These are phyloP conservation scores for Cyphotilapia sp. DNA, from an alignment of 2,113 vertebrate species.

Conservation along the genomic window DNA sequence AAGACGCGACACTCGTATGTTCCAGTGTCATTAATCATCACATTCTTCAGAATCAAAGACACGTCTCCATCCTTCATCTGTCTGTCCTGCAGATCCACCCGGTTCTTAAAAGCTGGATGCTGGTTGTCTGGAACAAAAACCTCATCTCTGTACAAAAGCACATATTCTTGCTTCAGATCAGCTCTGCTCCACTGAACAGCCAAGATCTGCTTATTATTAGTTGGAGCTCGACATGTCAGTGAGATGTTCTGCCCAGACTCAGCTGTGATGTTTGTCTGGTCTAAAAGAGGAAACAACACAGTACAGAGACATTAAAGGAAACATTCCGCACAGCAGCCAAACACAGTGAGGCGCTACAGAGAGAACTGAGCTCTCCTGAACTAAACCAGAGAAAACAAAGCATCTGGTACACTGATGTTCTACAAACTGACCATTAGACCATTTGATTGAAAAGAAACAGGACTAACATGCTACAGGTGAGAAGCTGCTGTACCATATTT, in stretches of 20 bases:
- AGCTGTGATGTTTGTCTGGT: not conserved
- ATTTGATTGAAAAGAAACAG: not conserved
- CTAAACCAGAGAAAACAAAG: not conserved
- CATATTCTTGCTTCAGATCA: not conserved
- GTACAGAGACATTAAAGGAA: not conserved
- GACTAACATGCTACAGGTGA: too few species aligned
- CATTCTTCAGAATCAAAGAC: not conserved
- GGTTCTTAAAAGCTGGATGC: not conserved
- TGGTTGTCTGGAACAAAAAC: not conserved
- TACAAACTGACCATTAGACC: not conserved
- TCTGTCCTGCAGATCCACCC: not conserved
- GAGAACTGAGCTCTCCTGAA: not conserved
- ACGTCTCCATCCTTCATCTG: not conserved
- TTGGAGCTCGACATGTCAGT: accelerated
- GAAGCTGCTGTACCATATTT: too few species aligned
- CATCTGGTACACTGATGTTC: not conserved
- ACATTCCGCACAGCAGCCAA: not conserved
- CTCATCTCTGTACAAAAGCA: not conserved
- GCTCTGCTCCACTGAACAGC: not conserved
- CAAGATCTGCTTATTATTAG: not conserved
- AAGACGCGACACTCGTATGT: not conserved
- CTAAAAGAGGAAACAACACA: not conserved
- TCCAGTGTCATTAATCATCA: not conserved
- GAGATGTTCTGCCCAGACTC: not conserved
- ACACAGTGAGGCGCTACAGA: not conserved